Evolutionary conservation across 2,888 invertebrate genomes (phyloP), one percentile per base, ranked within the genome.

Genomic region (Meloe dianella): DNA sequence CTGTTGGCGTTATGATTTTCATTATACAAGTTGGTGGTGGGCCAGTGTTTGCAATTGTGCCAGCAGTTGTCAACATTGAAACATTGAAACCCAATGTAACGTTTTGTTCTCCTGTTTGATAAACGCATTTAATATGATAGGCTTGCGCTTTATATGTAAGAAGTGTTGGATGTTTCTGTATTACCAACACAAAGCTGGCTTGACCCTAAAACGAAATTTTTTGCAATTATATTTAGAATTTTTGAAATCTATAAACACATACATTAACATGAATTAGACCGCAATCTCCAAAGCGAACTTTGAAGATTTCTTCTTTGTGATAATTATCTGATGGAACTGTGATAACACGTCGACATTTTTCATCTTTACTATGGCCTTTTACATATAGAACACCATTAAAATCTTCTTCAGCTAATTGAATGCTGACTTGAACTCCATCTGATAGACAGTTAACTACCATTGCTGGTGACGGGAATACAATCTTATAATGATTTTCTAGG

Each of bases 111-210:
- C 95, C 96, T 0, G 95, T 96, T 83, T 96, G 94, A 82, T 97
- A 97, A 64, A 96, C 92, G 82, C 97, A 97, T 82, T 95, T 95
- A 72, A 98, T 95, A 84, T 97, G 95, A 86, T 97, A 98, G 1
- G 97, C 97, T 83, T 96, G 95, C 6, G 97, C 96, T 79, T 94
- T 94, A 82, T 94, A 94, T 0, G 97, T 98, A 61, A 97, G 92
- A 62, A 98, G 87, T 86, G 95, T 95, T 0, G 96, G 96, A 89
- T 98, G 97, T 85, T 96, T 95, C 82, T 98, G 97, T 80, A 98
- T 94, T 27, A 98, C 96, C 56, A 98, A 86, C 1, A 97, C 94
- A 82, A 96, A 97, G 80, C 94, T 94, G 27, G 96, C 96, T 81
- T 95, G 90, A 61, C 96, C 96, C 92, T 93, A 83, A 83, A 81